Evolutionary conservation across 1,140 invertebrate genomes (phyloP).

Genomic region (Magallana ariakensis): DNA sequence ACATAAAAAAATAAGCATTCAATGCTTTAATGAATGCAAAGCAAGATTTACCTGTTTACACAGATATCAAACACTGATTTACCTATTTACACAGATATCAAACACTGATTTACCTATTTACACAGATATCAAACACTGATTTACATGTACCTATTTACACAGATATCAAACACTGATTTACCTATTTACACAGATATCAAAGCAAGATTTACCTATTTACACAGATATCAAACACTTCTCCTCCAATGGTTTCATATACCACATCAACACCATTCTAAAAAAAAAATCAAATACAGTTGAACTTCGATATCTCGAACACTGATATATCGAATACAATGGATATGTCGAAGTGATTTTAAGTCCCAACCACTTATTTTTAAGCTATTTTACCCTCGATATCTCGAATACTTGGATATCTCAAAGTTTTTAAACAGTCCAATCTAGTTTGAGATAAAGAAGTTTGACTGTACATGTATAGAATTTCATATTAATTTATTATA

Average conservation of each 20-base stretch:
- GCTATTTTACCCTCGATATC: no score
- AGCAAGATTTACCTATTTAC: constrained; percentile 76
- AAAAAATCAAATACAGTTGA: no score
- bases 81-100: constrained; percentile 76
- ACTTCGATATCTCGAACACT: no score
- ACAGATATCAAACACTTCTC: constrained; percentile 77
- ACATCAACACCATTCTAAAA: constrained; percentile 79
- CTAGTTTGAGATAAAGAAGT: background rate
- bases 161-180: no score
- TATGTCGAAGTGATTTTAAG: no score
- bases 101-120: constrained; percentile 79
- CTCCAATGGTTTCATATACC: constrained; percentile 79
- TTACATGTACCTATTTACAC: constrained; percentile 74
- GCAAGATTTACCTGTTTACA: constrained; percentile 71
- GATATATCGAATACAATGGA: no score
- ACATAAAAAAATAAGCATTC: background rate
- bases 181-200: no score
- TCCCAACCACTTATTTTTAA: background rate
- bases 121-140: no score
- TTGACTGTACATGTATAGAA: no score
- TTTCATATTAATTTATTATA: no score
- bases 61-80: constrained; percentile 76
- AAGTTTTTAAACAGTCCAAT: background rate
- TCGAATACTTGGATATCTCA: no score
- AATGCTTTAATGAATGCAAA: no score